These are phyloP conservation scores for Hetaerina titia DNA, from an alignment of 2,888 invertebrate species.

Conservation along the genomic window DNA sequence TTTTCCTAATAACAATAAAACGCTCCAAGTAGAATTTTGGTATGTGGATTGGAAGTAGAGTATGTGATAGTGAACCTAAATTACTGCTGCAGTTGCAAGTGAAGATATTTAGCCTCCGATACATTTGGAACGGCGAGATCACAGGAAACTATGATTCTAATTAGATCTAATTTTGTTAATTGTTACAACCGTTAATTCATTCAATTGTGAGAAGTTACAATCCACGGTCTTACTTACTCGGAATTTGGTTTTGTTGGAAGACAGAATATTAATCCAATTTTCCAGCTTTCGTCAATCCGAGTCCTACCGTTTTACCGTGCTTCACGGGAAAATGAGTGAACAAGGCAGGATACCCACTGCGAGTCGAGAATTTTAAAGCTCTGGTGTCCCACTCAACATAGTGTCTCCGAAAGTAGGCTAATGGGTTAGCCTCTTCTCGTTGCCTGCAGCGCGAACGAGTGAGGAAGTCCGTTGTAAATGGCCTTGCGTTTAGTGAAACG, in stretches of 20 bases:
- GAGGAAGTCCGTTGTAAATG: not conserved
- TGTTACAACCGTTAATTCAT: too few relatives aligned
- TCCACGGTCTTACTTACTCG: too few relatives aligned
- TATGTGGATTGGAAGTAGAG: too few relatives aligned
- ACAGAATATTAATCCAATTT: not conserved
- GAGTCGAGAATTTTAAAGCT: not conserved
- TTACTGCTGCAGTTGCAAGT: too few relatives aligned
- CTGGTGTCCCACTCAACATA: not conserved
- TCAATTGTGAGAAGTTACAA: too few relatives aligned
- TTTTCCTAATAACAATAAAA: too few relatives aligned
- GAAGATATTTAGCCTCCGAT: too few relatives aligned
- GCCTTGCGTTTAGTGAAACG: constrained; percentile 16
- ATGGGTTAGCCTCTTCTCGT: constrained; percentile 19
- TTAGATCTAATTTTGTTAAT: too few relatives aligned
- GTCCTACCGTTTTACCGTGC: not conserved
- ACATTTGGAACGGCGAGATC: too few relatives aligned
- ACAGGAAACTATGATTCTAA: too few relatives aligned
- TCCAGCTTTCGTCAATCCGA: not conserved
- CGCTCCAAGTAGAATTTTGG: too few relatives aligned
- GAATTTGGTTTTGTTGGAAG: not conserved
- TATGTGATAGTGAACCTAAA: too few relatives aligned
- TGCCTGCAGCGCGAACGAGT: not conserved
- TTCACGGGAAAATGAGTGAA: not conserved
- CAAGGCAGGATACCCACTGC: not conserved
- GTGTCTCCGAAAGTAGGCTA: constrained; percentile 12